Percentiles rank a stretch among this genome's conserved stretches.
Conservation (phyloP, 64 coral and sea anemone genomes). For the Catalaphyllia jardinei region DNA sequence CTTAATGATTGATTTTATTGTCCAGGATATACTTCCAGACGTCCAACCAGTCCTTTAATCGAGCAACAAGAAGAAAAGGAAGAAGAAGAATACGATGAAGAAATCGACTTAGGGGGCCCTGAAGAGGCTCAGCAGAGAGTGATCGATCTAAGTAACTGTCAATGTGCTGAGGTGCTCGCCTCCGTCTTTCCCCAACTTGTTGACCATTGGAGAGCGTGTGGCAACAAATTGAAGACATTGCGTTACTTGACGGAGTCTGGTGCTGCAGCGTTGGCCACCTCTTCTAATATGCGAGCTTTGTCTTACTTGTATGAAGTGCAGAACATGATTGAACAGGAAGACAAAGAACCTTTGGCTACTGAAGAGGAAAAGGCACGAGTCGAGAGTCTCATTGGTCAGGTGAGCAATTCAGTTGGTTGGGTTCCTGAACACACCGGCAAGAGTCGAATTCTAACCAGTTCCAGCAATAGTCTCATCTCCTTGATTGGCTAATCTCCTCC, state of each 20-base stretch:
- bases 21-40: background rate
- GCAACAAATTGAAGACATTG: conserved; percentile 87
- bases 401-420: background rate
- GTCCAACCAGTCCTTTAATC: background rate
- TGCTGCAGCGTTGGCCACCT: conserved; percentile 85
- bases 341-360: conserved; percentile 53
- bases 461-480: too few species aligned
- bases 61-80: background rate
- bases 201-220: conserved; percentile 88
- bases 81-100: background rate
- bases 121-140: background rate
- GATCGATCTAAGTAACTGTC: conserved; percentile 77
- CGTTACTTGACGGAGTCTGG: conserved; percentile 92
- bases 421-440: too few species aligned
- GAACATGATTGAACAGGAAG: conserved; percentile 55
- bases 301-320: conserved; percentile 83
- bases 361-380: conserved; percentile 87
- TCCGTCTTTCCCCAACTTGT: conserved; percentile 98
- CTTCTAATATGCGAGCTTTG: conserved; percentile 92
- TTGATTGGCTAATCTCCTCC: too few species aligned
- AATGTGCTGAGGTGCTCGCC: conserved; percentile 89
- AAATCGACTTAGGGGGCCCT: background rate
- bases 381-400: conserved; percentile 97
- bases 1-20: background rate
- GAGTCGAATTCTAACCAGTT: too few species aligned